A percentile compares a stretch with the other conserved stretches of the same genome.
Conservation (phyloP, 37 sponge, comb jelly and placozoan species). For the Oscarella lobularis region DNA sequence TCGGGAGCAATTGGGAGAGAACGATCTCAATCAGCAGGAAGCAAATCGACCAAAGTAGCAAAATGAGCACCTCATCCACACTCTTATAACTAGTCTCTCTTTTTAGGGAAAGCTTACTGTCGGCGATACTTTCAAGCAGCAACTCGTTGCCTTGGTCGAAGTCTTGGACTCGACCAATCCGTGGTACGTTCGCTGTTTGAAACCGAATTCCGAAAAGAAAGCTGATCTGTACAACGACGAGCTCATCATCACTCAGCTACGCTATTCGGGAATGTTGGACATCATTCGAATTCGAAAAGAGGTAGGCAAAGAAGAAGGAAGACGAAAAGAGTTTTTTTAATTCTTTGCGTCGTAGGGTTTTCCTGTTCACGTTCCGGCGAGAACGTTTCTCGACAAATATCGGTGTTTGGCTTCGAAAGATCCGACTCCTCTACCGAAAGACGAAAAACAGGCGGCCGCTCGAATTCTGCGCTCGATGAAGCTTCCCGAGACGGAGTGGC, state of each 20-base stretch:
- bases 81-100: background rate
- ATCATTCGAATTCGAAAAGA: slow-evolving; percentile 78
- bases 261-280: slow-evolving; percentile 90
- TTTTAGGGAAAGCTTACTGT: slow-evolving; percentile 74
- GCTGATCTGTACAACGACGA: slow-evolving; percentile 54
- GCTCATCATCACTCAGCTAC: slow-evolving; percentile 75
- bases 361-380: slow-evolving; percentile 81
- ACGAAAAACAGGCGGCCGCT: slow-evolving; percentile 54
- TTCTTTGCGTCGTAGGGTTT: slow-evolving; percentile 55
- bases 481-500: slow-evolving; percentile 89
- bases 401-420: slow-evolving; percentile 69
- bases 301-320: slow-evolving; percentile 20
- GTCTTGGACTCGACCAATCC: slow-evolving; percentile 79
- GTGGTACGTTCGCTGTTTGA: slow-evolving; percentile 89
- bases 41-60: no score
- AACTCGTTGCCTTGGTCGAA: slow-evolving; percentile 78
- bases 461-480: slow-evolving; percentile 46
- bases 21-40: no score
- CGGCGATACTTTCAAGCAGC: slow-evolving; percentile 79
- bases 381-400: slow-evolving; percentile 75
- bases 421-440: slow-evolving; percentile 42
- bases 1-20: background rate
- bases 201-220: slow-evolving; percentile 62
- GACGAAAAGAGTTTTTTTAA: no score
- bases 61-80: no score